Evolutionary conservation across 2,113 vertebrate species (phyloP).

Genomic region (Thomomys bottae): DNA sequence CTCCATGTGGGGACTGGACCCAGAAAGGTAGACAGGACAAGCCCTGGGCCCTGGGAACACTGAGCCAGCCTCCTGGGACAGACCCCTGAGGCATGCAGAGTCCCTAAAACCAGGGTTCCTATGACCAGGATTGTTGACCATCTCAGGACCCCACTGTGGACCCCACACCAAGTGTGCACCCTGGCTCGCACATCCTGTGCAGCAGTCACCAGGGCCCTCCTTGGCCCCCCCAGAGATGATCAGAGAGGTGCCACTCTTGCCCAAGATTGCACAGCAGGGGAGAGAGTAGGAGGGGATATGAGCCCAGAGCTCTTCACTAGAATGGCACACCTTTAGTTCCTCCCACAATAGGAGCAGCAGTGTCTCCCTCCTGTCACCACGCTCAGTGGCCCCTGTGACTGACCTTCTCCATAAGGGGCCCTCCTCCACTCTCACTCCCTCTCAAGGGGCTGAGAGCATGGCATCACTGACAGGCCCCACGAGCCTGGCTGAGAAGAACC

Average conservation of each 20-base stretch:
- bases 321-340: background rate
- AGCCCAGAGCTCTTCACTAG: background rate
- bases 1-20: accelerated
- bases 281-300: background rate
- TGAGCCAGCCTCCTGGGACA: background rate
- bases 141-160: too few relatives aligned
- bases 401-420: too few relatives aligned
- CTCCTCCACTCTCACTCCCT: too few relatives aligned
- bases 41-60: background rate
- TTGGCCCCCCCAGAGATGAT: background rate
- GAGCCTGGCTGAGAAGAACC: too few relatives aligned
- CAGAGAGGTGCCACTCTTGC: background rate
- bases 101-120: background rate
- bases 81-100: background rate
- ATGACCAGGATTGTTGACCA: background rate
- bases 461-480: too few relatives aligned
- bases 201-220: background rate
- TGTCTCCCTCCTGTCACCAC: too few relatives aligned
- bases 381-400: too few relatives aligned
- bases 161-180: background rate
- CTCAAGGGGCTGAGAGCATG: too few relatives aligned
- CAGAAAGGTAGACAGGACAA: background rate
- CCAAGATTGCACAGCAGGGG: background rate
- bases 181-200: background rate
- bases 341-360: background rate